Conservation (phyloP, 2,113 vertebrate genomes). For the Piprites chloris region DNA sequence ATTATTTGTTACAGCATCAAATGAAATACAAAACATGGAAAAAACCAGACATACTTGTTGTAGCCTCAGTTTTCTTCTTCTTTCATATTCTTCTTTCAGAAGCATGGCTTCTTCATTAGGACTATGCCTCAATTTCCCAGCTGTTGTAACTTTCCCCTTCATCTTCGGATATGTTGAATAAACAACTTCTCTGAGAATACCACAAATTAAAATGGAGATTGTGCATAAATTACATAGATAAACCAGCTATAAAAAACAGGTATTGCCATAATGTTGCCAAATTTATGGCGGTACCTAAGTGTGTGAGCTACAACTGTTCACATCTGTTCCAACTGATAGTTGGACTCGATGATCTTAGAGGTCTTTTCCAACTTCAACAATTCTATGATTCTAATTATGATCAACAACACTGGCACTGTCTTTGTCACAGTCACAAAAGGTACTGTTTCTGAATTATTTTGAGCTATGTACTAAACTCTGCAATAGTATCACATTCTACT, state of each 20-base stretch:
- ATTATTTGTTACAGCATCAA: neutral
- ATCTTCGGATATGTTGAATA: conserved; percentile 54
- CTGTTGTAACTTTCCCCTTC: conserved; percentile 79
- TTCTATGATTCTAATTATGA: neutral
- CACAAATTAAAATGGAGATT: neutral
- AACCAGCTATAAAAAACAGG: neutral
- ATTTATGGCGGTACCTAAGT: rapidly evolving
- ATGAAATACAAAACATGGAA: neutral
- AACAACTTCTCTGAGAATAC: neutral
- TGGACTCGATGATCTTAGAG: neutral
- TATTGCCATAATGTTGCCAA: neutral
- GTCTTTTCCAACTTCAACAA: neutral
- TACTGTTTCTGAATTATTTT: neutral
- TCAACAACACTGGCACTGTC: neutral
- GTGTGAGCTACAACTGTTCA: neutral
- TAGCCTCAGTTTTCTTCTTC: conserved; percentile 87
- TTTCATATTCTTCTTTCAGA: conserved; percentile 86
- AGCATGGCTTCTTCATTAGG: conserved; percentile 91
- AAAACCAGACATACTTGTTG: conserved; percentile 80
- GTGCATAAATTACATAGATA: neutral
- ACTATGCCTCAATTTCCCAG: conserved; percentile 77
- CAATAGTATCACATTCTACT: neutral
- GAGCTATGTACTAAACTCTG: neutral
- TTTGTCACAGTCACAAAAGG: neutral
- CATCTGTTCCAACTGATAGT: rapidly evolving